phyloP scores from a whole-genome alignment of 2,797 vertebrate genomes.

The Xerus rutilus region DNA sequence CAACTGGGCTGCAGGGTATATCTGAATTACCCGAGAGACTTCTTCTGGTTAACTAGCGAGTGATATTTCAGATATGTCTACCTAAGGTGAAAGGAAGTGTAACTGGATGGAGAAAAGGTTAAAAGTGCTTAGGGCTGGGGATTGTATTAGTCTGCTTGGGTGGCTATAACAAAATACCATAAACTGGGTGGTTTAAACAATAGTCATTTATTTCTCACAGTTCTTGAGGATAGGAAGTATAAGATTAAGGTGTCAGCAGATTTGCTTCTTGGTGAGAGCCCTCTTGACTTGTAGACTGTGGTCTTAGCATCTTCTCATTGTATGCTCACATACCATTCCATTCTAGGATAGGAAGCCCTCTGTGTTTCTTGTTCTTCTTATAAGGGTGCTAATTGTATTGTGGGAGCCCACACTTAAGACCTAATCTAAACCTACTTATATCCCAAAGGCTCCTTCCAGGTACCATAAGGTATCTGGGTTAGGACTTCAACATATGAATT shows the following conservation, averaged over 20 bases:
- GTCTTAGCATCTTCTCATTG: neutral
- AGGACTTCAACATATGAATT: neutral
- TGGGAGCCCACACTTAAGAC: neutral
- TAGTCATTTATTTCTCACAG: neutral
- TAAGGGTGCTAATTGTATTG: neutral
- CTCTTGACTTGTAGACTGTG: neutral
- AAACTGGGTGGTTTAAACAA: neutral
- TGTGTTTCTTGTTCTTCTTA: neutral
- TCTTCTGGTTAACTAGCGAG: constrained; percentile 46
- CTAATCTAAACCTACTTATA: neutral
- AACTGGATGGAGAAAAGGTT: constrained; percentile 47
- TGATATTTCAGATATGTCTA: neutral
- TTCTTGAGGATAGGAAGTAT: neutral
- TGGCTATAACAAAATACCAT: neutral
- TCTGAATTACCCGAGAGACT: neutral
- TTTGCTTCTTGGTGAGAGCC: neutral
- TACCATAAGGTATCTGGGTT: neutral
- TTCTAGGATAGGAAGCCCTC: neutral
- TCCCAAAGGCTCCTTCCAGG: neutral
- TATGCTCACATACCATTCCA: neutral
- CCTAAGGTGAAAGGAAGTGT: neutral
- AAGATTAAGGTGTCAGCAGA: neutral
- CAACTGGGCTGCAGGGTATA: neutral
- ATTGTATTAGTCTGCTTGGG: neutral
- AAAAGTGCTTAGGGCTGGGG: neutral